A percentile compares a stretch with the other conserved stretches of the same genome.
These are phyloP conservation scores for Eospalax fontanierii DNA, from an alignment of 2,797 vertebrate genomes.

Conservation along the genomic window DNA sequence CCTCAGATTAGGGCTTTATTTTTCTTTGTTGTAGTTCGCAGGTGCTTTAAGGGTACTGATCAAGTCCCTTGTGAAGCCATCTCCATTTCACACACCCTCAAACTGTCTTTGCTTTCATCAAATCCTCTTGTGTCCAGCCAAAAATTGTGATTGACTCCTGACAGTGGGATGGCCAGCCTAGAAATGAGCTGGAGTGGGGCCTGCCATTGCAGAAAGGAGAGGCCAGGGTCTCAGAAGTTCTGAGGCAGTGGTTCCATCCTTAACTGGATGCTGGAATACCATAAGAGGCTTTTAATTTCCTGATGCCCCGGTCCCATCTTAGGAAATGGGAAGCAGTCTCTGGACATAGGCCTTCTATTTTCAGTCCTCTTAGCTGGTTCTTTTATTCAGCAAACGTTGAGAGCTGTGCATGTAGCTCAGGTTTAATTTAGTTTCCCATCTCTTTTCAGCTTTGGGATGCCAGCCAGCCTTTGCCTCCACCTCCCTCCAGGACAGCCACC, in stretches of 20 bases:
- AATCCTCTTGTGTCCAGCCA: constrained; percentile 31
- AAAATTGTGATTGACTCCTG: constrained; percentile 43
- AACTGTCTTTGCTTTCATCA: neutral
- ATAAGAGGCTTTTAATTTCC: neutral
- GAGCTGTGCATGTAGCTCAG: neutral
- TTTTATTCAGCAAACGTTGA: constrained; percentile 20
- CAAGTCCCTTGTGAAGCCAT: neutral
- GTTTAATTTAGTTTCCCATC: neutral
- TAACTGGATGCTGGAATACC: neutral
- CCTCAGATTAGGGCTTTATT: neutral
- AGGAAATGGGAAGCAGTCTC: constrained; percentile 46
- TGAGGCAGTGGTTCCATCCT: neutral
- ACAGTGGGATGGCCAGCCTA: constrained; percentile 52
- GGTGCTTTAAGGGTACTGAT: neutral
- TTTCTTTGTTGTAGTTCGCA: neutral
- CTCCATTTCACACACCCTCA: neutral
- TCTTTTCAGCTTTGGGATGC: neutral
- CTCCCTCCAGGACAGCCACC: neutral
- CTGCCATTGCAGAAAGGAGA: neutral
- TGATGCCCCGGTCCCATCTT: neutral
- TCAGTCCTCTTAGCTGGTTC: constrained; percentile 20
- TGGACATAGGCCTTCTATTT: neutral
- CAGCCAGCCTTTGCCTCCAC: neutral
- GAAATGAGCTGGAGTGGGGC: neutral
- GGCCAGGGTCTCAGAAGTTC: neutral